Evolutionary conservation across 2,797 vertebrate genomes (phyloP).

Genomic region (Lithobates sylvaticus): DNA sequence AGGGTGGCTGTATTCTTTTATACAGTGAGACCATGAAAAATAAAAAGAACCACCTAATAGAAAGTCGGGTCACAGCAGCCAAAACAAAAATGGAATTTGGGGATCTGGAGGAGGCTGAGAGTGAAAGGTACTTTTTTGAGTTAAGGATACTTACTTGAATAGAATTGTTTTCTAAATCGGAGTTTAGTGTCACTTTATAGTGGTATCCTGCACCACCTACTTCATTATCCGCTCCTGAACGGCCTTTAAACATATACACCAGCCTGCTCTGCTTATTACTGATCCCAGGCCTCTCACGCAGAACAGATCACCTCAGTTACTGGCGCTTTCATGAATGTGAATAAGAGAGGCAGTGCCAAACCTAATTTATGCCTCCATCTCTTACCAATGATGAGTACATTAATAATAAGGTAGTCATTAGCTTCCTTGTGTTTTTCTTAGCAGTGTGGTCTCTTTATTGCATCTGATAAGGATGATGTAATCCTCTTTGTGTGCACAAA

Average conservation of each 20-base stretch:
- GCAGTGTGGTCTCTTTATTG: neutral
- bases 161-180: too few relatives aligned
- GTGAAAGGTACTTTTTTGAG: too few relatives aligned
- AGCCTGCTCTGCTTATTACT: neutral
- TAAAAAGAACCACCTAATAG: too few relatives aligned
- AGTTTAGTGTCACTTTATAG: too few relatives aligned
- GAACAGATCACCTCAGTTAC: neutral
- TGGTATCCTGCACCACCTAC: neutral
- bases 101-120: too few relatives aligned
- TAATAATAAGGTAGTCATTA: neutral
- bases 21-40: too few relatives aligned
- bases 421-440: neutral
- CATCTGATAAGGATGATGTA: neutral
- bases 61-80: too few relatives aligned
- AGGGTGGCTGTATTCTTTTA: too few relatives aligned
- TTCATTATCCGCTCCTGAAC: too few relatives aligned
- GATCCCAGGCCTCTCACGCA: neutral
- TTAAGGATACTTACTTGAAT: too few relatives aligned
- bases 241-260: too few relatives aligned
- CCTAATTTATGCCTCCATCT: neutral
- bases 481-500: neutral
- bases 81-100: too few relatives aligned
- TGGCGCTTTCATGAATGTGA: neutral
- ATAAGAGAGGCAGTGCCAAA: neutral
- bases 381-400: neutral